Base-by-base conservation (phyloP, 2,888 invertebrate genomes). In the Watsonalla binaria region DNA sequence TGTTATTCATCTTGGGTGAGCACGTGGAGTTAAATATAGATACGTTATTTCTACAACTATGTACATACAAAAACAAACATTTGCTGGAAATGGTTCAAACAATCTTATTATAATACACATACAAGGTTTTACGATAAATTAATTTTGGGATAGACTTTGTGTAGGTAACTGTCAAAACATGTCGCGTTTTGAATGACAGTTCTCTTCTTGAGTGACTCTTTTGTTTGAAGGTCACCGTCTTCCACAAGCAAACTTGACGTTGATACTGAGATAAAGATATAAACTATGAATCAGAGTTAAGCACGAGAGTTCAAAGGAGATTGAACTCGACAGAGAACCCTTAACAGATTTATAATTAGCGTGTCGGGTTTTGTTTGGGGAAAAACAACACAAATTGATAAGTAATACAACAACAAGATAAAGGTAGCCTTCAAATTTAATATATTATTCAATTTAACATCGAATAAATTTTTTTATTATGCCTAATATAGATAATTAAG, bases 271-370 rank as follows among this genome's bases (percentile, higher is more conserved):
- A 48, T 59, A 52, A 51, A 52, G 60, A 60, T 65, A 71, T 65
- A 63, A 60, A 60, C 58, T 59, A 61, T 74, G 74, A 73, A 68
- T 70, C 70, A 72, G 63, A 57, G 13, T 47, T 45, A 55, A 50
- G 51, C 34, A 47, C 37, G 47, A 59, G 67, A 60, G 77, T 76
- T 78, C 76, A 77, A 71, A 80, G 79, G 65, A 76, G 65, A 77
- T 59, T 79, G 78, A 76, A 76, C 74, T 62, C 68, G 59, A 77
- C 74, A 72, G 70, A 74, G 78, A 68, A 63, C 69, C 73, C 75
- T 74, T 71, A 70, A 62, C 65, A 58, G 62, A 56, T 60, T 70
- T 68, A 67, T 76, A 80, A 81, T 83, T 80, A 80, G 69, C 69
- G 61, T 68, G 64, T 69, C 68, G 70, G 73, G 71, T 66, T 67